Conservation (phyloP, 1,140 invertebrate species). For the Rhizoglyphus robini region DNA sequence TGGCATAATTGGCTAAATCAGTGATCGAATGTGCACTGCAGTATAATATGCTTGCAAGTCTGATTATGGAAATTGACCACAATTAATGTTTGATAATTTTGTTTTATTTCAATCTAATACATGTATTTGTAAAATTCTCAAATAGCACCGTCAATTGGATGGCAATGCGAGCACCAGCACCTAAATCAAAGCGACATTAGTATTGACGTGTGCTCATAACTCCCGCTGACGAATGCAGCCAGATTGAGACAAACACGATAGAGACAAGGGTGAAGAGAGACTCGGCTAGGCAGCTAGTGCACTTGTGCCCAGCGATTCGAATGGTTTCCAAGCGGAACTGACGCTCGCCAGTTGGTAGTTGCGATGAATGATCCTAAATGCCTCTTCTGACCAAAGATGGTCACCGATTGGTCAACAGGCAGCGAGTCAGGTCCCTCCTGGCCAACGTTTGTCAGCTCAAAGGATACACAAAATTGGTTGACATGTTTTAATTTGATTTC, state of each 20-base stretch:
- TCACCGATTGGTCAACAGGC: too few relatives aligned
- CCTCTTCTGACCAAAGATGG: neutral
- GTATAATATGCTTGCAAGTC: too few relatives aligned
- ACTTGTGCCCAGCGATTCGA: conserved; percentile 1
- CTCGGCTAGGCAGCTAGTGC: neutral
- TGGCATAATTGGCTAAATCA: too few relatives aligned
- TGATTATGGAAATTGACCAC: too few relatives aligned
- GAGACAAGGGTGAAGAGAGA: neutral
- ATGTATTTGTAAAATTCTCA: too few relatives aligned
- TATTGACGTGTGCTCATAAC: neutral
- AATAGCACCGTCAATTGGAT: neutral
- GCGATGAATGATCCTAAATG: neutral
- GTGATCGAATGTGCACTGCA: too few relatives aligned
- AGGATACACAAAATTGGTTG: neutral
- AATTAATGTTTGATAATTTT: too few relatives aligned
- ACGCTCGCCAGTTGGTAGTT: neutral
- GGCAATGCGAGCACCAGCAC: neutral
- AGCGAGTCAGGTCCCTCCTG: too few relatives aligned
- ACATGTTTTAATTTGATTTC: conserved; percentile 7
- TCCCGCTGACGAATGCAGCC: neutral
- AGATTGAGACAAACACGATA: neutral
- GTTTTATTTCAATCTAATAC: too few relatives aligned
- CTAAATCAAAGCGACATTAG: neutral
- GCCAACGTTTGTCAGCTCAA: too few relatives aligned
- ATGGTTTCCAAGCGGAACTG: neutral